phyloP scores from a whole-genome alignment of 2,888 invertebrate genomes.

The Andrena fulva region DNA sequence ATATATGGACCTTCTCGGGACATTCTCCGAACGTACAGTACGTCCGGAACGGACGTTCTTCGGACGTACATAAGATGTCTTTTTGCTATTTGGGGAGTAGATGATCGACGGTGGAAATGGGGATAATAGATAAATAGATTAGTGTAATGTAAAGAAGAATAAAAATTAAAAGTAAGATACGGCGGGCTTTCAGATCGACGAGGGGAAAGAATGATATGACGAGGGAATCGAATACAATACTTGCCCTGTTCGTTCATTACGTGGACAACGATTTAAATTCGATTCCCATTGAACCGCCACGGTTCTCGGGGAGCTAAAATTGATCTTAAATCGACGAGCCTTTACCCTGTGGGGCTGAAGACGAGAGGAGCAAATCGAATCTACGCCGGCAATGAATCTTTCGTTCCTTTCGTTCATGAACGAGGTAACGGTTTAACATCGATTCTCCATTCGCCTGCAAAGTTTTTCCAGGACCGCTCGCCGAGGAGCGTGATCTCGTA shows the following conservation, averaged over 20 bases:
- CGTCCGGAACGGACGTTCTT: too few species aligned
- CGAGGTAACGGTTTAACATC: not conserved
- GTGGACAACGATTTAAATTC: conserved; percentile 3
- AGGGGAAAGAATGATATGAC: not conserved
- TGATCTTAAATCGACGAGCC: not conserved
- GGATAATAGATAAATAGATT: too few species aligned
- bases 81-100: too few species aligned
- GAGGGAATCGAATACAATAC: too few species aligned
- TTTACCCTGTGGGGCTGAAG: not conserved
- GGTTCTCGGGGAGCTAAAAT: not conserved
- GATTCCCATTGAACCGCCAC: conserved; percentile 16
- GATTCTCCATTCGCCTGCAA: not conserved
- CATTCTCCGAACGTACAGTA: too few species aligned
- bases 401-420: not conserved
- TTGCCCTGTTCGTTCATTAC: too few species aligned
- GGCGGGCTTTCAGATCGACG: too few species aligned
- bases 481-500: not conserved
- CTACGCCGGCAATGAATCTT: not conserved
- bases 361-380: not conserved
- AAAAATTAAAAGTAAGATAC: too few species aligned
- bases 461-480: not conserved
- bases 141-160: too few species aligned
- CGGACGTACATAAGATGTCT: too few species aligned
- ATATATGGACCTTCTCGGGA: too few species aligned
- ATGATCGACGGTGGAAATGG: too few species aligned